Percentiles rank a stretch among this genome's conserved stretches.
Evolutionary conservation across 1,140 invertebrate genomes (phyloP).

Genomic region (Bombus ignitus): DNA sequence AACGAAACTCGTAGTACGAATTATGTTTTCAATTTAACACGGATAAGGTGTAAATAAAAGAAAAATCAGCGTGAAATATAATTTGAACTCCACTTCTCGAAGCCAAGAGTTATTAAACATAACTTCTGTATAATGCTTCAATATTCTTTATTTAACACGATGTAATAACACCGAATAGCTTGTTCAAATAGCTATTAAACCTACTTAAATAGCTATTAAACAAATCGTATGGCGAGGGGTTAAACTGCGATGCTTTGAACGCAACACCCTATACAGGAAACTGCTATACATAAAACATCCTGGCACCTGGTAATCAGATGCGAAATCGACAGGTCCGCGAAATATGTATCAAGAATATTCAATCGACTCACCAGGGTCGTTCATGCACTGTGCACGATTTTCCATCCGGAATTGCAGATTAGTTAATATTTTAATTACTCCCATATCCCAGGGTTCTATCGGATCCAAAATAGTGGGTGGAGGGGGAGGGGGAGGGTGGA

Average conservation of each 20-base stretch:
- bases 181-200: not conserved
- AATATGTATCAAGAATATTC: conserved; percentile 19
- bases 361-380: conserved; percentile 1
- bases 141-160: not conserved
- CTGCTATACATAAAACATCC: not conserved
- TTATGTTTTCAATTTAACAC: not conserved
- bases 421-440: conserved; percentile 49
- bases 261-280: not conserved
- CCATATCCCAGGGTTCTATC: not conserved
- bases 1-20: too few relatives aligned
- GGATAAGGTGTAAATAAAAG: not conserved
- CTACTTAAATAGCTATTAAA: not conserved
- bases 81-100: too few relatives aligned
- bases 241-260: not conserved
- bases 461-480: not conserved
- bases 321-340: conserved; percentile 7
- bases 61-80: not conserved
- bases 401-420: conserved; percentile 17
- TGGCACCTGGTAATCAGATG: not conserved
- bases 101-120: not conserved
- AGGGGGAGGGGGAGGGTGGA: too few relatives aligned
- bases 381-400: conserved; percentile 5
- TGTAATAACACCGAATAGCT: not conserved
- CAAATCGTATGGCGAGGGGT: not conserved
- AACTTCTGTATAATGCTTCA: not conserved